Evolutionary conservation across 2,113 vertebrate genomes (phyloP).

Genomic region (Alligator sinensis): DNA sequence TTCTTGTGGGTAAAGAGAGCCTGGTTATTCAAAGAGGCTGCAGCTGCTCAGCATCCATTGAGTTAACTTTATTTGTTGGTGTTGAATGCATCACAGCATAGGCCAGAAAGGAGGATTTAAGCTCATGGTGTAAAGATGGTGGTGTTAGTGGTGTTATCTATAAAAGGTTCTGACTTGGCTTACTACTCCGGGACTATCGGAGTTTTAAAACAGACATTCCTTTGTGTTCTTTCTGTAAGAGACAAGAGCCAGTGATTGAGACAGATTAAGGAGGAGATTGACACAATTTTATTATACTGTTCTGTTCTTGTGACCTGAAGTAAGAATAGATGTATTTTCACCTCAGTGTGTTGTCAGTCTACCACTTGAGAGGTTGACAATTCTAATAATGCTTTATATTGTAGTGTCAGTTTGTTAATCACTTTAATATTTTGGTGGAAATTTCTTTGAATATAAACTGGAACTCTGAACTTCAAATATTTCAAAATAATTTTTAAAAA

Average conservation of each 20-base stretch:
- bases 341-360: neutral
- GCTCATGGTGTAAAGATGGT: neutral
- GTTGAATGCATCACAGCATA: conserved; percentile 9
- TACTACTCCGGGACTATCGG: neutral
- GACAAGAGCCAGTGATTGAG: neutral
- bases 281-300: neutral
- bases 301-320: neutral
- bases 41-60: neutral
- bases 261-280: neutral
- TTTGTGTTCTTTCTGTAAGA: neutral
- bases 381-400: neutral
- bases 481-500: neutral
- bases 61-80: neutral
- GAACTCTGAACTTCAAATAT: neutral
- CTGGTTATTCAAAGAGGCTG: neutral
- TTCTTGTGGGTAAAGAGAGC: neutral
- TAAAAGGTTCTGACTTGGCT: neutral
- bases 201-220: neutral
- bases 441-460: neutral
- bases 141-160: neutral
- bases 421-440: neutral
- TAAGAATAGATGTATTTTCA: neutral
- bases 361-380: neutral
- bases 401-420: neutral
- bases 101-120: conserved; percentile 28